A percentile compares a stretch with the other conserved stretches of the same genome.
Evolutionary conservation across 1,140 invertebrate genomes (phyloP).

Genomic region (Formica exsecta): DNA sequence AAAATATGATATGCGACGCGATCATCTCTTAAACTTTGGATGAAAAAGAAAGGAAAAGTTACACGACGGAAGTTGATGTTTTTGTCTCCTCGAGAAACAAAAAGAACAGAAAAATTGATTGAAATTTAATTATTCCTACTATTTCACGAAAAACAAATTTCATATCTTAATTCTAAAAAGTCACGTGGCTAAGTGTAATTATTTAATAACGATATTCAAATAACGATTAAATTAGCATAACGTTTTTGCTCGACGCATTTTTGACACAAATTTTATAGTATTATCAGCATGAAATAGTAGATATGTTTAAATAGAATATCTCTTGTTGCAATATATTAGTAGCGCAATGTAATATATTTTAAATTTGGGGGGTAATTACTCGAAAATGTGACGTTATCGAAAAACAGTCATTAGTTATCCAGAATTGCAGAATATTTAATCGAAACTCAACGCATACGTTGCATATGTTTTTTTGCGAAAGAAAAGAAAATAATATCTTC

Average conservation of each 20-base stretch:
- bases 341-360: background rate
- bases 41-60: conserved; percentile 53
- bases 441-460: background rate
- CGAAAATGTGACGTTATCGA: background rate
- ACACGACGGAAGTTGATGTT: background rate
- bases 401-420: background rate
- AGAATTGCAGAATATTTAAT: conserved; percentile 37
- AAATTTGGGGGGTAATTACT: background rate
- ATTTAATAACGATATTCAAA: conserved; percentile 34
- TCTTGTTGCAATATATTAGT: background rate
- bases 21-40: conserved; percentile 35
- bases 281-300: background rate
- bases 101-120: background rate
- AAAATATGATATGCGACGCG: background rate
- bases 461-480: background rate
- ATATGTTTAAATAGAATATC: background rate
- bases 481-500: conserved; percentile 38
- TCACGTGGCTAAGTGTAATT: background rate
- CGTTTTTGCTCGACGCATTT: background rate
- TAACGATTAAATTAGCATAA: background rate
- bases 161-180: conserved; percentile 2
- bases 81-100: background rate
- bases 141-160: conserved; percentile 3
- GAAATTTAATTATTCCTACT: background rate
- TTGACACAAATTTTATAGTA: background rate